phyloP scores from a whole-genome alignment of 2,113 vertebrate species.

The Poeciliopsis turrubarensis region DNA sequence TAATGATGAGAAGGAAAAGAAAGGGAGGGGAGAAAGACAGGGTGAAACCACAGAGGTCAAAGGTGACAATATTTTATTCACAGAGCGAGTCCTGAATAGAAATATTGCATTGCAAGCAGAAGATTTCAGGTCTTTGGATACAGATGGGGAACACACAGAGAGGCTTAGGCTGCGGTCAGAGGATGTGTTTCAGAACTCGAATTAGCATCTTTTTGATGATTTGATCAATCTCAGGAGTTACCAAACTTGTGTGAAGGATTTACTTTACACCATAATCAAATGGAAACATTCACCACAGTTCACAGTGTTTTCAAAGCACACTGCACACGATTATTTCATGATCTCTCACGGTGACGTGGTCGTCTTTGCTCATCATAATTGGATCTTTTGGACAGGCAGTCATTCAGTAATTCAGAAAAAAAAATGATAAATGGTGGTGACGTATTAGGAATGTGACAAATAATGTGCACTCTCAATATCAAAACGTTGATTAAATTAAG shows the following conservation, averaged over 20 bases:
- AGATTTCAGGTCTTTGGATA: constrained; percentile 58
- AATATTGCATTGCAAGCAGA: constrained; percentile 76
- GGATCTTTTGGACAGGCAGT: constrained; percentile 46
- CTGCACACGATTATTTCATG: constrained; percentile 43
- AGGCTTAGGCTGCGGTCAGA: constrained; percentile 53
- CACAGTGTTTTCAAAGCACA: constrained; percentile 47
- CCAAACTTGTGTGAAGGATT: constrained; percentile 46
- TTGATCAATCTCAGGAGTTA: constrained; percentile 42
- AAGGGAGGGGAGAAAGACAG: constrained; percentile 57
- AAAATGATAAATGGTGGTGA: constrained; percentile 58
- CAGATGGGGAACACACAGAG: constrained; percentile 46
- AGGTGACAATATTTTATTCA: constrained; percentile 84
- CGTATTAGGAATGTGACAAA: constrained; percentile 39
- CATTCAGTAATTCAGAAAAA: constrained; percentile 47
- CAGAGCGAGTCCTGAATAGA: constrained; percentile 81
- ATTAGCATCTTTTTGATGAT: constrained; percentile 58
- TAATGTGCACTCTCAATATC: constrained; percentile 13
- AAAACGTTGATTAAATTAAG: constrained; percentile 8
- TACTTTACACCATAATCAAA: constrained; percentile 24
- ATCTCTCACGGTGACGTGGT: constrained; percentile 52
- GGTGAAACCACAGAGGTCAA: constrained; percentile 81
- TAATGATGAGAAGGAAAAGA: constrained; percentile 64
- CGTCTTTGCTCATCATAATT: constrained; percentile 59
- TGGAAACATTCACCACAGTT: constrained; percentile 39
- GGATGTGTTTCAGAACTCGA: constrained; percentile 31